These are phyloP conservation scores for Leucophenga montana DNA, from an alignment of 2,888 invertebrate species.

Conservation along the genomic window DNA sequence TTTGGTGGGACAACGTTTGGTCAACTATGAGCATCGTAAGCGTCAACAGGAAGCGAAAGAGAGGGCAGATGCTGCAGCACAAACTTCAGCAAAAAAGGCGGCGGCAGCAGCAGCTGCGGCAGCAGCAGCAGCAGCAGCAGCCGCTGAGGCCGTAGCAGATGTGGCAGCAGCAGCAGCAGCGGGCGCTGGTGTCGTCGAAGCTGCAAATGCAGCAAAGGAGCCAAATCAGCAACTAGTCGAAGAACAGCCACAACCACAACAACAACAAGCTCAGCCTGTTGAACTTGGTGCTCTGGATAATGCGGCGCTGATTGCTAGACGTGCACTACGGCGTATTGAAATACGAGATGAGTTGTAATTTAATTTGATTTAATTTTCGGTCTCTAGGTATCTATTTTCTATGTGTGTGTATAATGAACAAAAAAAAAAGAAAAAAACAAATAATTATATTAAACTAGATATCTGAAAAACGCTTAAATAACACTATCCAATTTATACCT, in stretches of 20 bases:
- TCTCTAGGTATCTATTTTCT: no score
- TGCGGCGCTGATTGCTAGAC: no score
- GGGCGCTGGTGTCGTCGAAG: constrained; percentile 32
- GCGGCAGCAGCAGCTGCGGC: constrained; percentile 35
- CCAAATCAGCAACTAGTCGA: constrained; percentile 30
- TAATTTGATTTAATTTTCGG: no score
- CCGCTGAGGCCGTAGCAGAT: constrained; percentile 25
- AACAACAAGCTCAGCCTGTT: constrained; percentile 40
- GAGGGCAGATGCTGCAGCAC: constrained; percentile 53
- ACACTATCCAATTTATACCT: no score
- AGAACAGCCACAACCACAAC: constrained; percentile 33
- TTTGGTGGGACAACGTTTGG: constrained; percentile 94
- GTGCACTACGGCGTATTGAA: no score
- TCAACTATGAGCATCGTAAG: constrained; percentile 93
- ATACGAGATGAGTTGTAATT: no score
- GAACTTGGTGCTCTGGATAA: constrained; percentile 30
- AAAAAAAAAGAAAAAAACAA: no score
- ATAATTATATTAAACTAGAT: no score
- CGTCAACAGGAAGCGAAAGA: constrained; percentile 71
- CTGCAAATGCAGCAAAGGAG: constrained; percentile 2
- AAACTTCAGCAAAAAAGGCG: constrained; percentile 53
- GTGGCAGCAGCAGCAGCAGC: constrained; percentile 30
- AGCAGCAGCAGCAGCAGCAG: constrained; percentile 36
- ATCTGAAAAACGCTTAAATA: no score
- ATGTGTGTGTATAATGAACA: no score